Conservation (phyloP, 1,140 invertebrate genomes). For the Pteromalus puparum region DNA sequence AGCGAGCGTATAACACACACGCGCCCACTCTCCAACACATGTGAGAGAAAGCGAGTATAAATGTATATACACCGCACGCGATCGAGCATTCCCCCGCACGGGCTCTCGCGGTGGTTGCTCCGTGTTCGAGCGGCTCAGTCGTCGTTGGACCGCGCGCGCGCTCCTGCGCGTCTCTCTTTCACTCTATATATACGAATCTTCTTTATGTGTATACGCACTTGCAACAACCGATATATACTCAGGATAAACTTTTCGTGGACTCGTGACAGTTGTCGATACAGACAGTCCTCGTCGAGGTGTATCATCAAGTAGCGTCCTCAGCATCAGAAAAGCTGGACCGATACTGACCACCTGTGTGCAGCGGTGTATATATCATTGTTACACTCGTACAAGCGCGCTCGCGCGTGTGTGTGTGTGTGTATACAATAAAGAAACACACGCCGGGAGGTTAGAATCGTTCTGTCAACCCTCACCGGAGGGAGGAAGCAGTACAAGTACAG, state of each 20-base stretch:
- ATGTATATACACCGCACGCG: neutral
- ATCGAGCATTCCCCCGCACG: neutral
- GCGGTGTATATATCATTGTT: neutral
- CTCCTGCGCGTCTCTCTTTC: neutral
- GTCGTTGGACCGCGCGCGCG: constrained; percentile 1
- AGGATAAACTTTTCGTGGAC: neutral
- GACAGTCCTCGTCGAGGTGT: no score
- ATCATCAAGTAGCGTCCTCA: neutral
- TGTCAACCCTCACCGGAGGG: neutral
- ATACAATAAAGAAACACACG: neutral
- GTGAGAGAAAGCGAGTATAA: neutral
- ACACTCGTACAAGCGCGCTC: neutral
- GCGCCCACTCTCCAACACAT: no score
- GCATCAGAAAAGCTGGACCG: neutral
- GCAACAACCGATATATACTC: no score
- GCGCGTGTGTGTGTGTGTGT: neutral
- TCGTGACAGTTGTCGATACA: neutral
- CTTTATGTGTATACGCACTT: neutral
- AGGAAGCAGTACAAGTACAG: neutral
- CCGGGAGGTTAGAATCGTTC: neutral
- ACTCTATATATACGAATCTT: neutral
- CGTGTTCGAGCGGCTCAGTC: neutral
- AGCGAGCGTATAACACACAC: no score
- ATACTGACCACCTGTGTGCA: neutral
- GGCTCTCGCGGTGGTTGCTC: neutral